Conservation (phyloP, 2,113 vertebrate genomes). For the Sander vitreus region DNA sequence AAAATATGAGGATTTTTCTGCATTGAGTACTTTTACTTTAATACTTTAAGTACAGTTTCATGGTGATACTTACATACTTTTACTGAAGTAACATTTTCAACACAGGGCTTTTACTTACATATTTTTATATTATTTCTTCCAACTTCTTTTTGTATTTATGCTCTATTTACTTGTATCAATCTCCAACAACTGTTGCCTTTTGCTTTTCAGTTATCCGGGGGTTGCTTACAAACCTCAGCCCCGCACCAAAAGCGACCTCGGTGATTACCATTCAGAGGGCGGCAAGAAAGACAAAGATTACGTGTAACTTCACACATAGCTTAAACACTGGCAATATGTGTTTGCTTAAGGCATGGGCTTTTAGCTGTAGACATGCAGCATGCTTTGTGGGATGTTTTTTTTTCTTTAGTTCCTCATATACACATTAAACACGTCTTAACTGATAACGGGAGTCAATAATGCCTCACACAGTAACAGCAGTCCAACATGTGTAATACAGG, state of each 20-base stretch:
- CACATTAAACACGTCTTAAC: neutral
- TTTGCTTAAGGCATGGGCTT: neutral
- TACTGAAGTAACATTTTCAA: no score
- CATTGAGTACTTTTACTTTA: no score
- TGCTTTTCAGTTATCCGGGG: constrained; percentile 84
- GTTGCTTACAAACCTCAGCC: constrained; percentile 88
- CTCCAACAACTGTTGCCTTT: neutral
- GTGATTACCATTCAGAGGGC: constrained; percentile 39
- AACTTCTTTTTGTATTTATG: no score
- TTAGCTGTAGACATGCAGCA: neutral
- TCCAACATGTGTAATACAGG: neutral
- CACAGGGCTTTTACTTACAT: no score
- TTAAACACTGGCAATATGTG: neutral
- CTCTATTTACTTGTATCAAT: neutral
- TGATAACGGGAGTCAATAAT: neutral
- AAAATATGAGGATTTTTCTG: no score
- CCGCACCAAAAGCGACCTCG: constrained; percentile 56
- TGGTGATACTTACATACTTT: no score
- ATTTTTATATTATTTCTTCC: no score
- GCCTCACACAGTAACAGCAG: neutral
- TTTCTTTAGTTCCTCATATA: neutral
- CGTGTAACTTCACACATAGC: constrained; percentile 40
- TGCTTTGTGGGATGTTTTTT: neutral
- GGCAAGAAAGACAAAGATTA: constrained; percentile 45
- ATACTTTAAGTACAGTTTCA: no score